A percentile compares a stretch with the other conserved stretches of the same genome.
These are phyloP conservation scores for Oreochromis grahami DNA, from an alignment of 2,797 vertebrate genomes.

Conservation along the genomic window DNA sequence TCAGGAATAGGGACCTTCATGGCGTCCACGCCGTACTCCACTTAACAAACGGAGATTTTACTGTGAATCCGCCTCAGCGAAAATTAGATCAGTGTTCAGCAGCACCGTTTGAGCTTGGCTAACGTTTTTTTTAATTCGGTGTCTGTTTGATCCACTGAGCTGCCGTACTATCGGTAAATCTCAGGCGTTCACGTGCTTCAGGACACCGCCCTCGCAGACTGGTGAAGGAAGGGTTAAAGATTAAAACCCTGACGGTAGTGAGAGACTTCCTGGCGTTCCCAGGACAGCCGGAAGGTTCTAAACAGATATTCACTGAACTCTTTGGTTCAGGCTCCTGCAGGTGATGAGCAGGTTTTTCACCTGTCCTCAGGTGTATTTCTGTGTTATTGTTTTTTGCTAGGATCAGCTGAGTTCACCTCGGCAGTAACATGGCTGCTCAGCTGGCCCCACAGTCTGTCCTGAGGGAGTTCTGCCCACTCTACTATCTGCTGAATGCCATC, in stretches of 20 bases:
- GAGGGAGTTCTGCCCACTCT: conserved; percentile 92
- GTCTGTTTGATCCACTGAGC: background rate
- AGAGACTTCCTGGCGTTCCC: background rate
- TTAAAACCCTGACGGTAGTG: background rate
- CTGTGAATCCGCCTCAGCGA: background rate
- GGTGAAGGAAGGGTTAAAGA: background rate
- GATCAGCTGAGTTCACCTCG: background rate
- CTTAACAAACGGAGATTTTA: background rate
- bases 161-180: background rate
- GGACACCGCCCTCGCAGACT: background rate
- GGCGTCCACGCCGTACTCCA: background rate
- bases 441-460: conserved; percentile 68
- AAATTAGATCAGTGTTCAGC: background rate
- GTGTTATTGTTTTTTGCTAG: background rate
- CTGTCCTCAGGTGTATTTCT: background rate
- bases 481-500: conserved; percentile 91
- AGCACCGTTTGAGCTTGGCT: background rate
- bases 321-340: background rate
- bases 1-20: background rate
- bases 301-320: background rate
- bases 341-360: background rate
- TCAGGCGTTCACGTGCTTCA: background rate
- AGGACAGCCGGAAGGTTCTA: background rate
- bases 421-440: conserved; percentile 77
- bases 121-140: background rate